These are phyloP conservation scores for Gerris lacustris DNA, from an alignment of 2,888 invertebrate species.

Conservation along the genomic window DNA sequence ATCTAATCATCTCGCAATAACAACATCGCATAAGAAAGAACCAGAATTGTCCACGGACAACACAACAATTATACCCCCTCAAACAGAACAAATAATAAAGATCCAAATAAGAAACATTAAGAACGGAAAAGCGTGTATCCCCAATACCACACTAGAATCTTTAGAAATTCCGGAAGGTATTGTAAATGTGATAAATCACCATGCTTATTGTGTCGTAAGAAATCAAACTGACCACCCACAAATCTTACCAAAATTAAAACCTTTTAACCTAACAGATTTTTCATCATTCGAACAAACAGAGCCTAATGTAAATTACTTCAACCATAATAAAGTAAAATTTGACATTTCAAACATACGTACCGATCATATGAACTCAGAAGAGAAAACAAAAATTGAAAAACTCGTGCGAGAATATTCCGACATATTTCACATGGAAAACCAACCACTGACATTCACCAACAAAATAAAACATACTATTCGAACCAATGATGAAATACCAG, in stretches of 20 bases:
- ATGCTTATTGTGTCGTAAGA: too few species aligned
- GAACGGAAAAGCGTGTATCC: conserved; percentile 11
- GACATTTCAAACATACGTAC: conserved; percentile 5
- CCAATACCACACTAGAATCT: too few species aligned
- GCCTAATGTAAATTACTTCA: too few species aligned
- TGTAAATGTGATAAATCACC: too few species aligned
- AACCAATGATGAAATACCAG: conserved; percentile 6
- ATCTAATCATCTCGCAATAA: too few species aligned
- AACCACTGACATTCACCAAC: conserved; percentile 5
- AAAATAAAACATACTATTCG: conserved; percentile 5
- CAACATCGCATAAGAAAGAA: too few species aligned
- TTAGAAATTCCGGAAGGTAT: conserved; percentile 10
- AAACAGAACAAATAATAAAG: background rate
- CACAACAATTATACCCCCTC: conserved; percentile 10
- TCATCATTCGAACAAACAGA: too few species aligned
- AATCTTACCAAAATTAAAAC: background rate
- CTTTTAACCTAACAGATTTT: background rate
- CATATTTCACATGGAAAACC: conserved; percentile 8
- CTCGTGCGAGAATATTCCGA: conserved; percentile 12
- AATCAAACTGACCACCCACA: background rate
- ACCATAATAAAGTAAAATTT: background rate
- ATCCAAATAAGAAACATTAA: too few species aligned
- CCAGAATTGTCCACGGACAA: background rate
- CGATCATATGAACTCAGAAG: conserved; percentile 12
- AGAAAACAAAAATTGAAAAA: conserved; percentile 8